Evolutionary conservation across 2,888 invertebrate genomes (phyloP).

Genomic region (Ectobius pallidus): DNA sequence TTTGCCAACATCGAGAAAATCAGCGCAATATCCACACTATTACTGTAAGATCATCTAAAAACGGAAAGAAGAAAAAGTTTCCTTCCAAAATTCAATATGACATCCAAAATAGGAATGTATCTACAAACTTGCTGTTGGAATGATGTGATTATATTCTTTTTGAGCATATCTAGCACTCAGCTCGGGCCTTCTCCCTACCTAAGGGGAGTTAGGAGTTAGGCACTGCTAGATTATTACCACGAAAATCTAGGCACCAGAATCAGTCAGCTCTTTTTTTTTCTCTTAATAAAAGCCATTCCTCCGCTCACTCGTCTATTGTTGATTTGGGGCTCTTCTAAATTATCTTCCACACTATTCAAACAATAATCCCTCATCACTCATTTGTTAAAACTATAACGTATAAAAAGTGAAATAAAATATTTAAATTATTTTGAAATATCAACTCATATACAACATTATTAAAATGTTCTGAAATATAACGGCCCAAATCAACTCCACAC

Average conservation of each 20-base stretch:
- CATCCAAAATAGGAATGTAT: conserved; percentile 22
- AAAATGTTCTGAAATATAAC: conserved; percentile 17
- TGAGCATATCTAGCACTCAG: conserved; percentile 15
- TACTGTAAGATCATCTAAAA: background rate
- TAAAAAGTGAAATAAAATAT: no score
- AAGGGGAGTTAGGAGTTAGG: background rate
- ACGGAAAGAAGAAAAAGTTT: background rate
- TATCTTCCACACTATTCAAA: background rate
- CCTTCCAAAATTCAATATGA: conserved; percentile 22
- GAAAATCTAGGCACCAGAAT: conserved; percentile 9
- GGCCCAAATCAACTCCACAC: conserved; percentile 20
- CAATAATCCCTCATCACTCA: no score
- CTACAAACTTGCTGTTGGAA: conserved; percentile 27
- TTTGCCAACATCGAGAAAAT: background rate
- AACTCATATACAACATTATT: conserved; percentile 5
- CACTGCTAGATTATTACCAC: conserved; percentile 15
- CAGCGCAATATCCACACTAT: conserved; percentile 9
- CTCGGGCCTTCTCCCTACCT: background rate
- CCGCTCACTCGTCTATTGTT: background rate
- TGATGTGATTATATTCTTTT: conserved; percentile 14
- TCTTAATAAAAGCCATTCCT: background rate
- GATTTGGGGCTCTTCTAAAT: conserved; percentile 7
- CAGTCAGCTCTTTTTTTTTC: conserved; percentile 3
- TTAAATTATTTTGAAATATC: no score
- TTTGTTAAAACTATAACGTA: no score